Evolutionary conservation across 2,113 vertebrate genomes (phyloP), one percentile per base, ranked within the genome.

Genomic region (Silurus glanis): DNA sequence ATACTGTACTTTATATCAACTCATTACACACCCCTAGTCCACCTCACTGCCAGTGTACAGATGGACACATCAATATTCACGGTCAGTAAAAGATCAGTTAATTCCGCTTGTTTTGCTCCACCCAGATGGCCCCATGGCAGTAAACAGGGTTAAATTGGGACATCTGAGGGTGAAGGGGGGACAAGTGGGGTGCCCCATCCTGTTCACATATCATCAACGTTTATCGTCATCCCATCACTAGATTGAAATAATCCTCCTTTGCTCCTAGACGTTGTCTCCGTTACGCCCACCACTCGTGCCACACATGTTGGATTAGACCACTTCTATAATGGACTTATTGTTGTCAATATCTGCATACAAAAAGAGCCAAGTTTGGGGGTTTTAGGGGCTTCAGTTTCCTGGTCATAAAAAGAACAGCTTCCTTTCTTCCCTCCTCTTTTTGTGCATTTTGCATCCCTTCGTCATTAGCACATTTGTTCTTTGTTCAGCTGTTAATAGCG

Each of bases 191-290:
- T 87, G 87, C 61, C 37, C 19, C 1, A 3, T 83, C 72, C 37
- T 64, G n/a, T 81, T 78, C 81, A 87, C 86, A 79, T 81, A 61
- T 82, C 64, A 81, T 67, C 13, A 37, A 47, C 62, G 49, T 76
- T 74, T 55, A 87, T 59, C 86, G 61, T 51, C 49, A 86, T 76
- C 91, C 92, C 92, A 92, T 95, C 92, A 88, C 92, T 92, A 94
- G 94, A 95, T 95, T 94, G 95, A 93, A 93, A 89, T 94, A 94
- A 95, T 95, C 93, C 93, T 93, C 94, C 94, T 95, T 95, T 90
- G 90, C 87, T 83, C 55, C 83, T 89, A 94, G 91, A 94, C 94
- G 92, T 92, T 93, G 93, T 91, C 89, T 91, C 93, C 92, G 93
- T 94, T 95, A 94, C 93, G 91, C 64, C 81, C 56, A 53, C 67